Conservation (phyloP, 2,113 vertebrate species). For the Eubucco bourcierii region DNA sequence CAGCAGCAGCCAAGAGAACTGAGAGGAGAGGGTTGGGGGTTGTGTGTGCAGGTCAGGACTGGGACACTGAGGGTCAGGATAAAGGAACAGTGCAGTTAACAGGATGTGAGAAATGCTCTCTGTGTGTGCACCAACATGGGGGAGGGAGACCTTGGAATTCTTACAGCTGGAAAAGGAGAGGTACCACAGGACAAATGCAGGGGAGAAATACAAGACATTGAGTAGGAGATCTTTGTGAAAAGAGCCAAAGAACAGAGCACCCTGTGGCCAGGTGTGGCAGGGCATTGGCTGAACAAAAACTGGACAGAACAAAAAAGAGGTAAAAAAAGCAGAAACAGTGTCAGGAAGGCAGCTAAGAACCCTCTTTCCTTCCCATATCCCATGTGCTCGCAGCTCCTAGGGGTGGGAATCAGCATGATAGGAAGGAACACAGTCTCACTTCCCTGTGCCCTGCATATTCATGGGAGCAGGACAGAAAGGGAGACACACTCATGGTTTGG, state of each 20-base stretch:
- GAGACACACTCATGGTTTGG: not conserved
- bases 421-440: not conserved
- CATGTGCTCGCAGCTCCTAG: not conserved
- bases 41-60: not conserved
- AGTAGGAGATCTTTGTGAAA: not conserved
- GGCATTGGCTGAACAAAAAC: not conserved
- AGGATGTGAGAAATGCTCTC: not conserved
- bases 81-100: not conserved
- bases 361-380: fast-evolving
- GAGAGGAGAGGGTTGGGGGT: not conserved
- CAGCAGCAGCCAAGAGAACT: not conserved
- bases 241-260: not conserved
- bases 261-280: not conserved
- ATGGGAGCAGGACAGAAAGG: not conserved
- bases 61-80: not conserved
- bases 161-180: not conserved
- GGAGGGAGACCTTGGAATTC: not conserved
- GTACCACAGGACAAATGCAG: not conserved
- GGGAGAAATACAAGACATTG: not conserved
- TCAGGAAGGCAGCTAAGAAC: not conserved
- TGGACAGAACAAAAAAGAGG: not conserved
- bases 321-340: not conserved
- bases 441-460: not conserved
- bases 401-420: not conserved
- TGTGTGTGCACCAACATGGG: not conserved